Evolutionary conservation across 1,140 invertebrate species (phyloP), one percentile per base, ranked within the genome.

Genomic region (Dendroctonus ponderosae): DNA sequence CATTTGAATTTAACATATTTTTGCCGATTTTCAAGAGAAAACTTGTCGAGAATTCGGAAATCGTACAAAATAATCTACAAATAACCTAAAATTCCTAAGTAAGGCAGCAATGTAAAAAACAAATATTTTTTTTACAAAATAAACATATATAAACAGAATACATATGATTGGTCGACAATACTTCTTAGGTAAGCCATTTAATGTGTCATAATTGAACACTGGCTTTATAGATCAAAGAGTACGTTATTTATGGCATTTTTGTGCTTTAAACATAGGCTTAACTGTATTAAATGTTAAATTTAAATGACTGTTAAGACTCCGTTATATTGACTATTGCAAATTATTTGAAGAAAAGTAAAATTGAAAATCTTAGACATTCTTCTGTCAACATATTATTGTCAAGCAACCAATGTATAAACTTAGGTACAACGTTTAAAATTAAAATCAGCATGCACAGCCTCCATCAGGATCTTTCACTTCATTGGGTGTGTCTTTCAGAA

Each of bases 401-500:
- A 14, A 60, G 46, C 43, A 60, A 49, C 38, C 58, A 60, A 60
- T 49, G 58, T 57, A 60, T 58, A 7, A 58, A 58, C 9, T 9
- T 44, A 52, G 37, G 14, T 52, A 67, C 59, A 66, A 49, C 37
- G 62, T 12, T 41, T 26, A 38, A 62, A 15, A 50, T 50, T 53
- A 64, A 49, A 64, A 65, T 75, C 87, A 96, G 83, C 94, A 96
- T 82, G 92, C 89, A 86, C 94, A 97, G 79, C 91, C 90, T 78
- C 91, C 90, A 82, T 96, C 93, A 74, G 89, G 87, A 81, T 92
- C 91, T 86, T 90, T 91, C 75, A 85, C 88, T 85, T 97, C 94
- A 75, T 91, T 91, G 71, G 94, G 93, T 77, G 94, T 92, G 79
- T 97, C 94, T 86, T 96, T 94, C 79, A 97, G 89, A 80, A 96